Conservation (phyloP, 2,113 vertebrate genomes). For the Tetraodon nigroviridis region DNA sequence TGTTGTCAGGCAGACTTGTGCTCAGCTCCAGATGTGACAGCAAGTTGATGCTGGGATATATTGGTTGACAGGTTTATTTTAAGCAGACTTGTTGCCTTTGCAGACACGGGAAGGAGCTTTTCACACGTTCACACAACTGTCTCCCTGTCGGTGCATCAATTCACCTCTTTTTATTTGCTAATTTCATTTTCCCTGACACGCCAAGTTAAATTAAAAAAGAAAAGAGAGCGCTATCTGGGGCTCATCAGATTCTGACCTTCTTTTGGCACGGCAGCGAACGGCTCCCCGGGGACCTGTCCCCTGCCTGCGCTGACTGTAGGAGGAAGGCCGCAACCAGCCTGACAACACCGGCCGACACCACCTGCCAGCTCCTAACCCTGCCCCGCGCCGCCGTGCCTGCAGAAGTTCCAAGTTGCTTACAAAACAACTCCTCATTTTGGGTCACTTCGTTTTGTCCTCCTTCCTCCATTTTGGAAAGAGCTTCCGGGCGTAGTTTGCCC, state of each 20-base stretch:
- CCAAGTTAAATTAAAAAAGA: conserved; percentile 47
- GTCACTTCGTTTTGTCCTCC: conserved; percentile 67
- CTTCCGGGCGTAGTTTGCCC: conserved; percentile 78
- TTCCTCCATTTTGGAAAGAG: conserved; percentile 70
- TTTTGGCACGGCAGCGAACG: conserved; percentile 51
- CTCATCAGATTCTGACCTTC: conserved; percentile 68
- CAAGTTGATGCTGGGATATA: conserved; percentile 36
- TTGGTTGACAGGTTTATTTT: conserved; percentile 21
- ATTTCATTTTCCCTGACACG: conserved; percentile 15
- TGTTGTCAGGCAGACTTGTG: conserved; percentile 74
- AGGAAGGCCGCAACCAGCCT: conserved; percentile 58
- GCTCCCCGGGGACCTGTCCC: conserved; percentile 68
- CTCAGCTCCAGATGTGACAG: conserved; percentile 35
- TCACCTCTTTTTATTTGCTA: not conserved
- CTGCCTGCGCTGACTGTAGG: conserved; percentile 60
- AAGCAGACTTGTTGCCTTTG: not conserved
- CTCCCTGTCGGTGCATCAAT: not conserved
- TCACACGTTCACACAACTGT: conserved; percentile 5
- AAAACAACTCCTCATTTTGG: conserved; percentile 64
- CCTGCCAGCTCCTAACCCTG: conserved; percentile 23
- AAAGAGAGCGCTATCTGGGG: conserved; percentile 64
- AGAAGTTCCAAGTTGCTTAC: conserved; percentile 41
- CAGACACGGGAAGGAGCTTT: not conserved
- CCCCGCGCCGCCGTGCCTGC: conserved; percentile 18
- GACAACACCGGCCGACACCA: conserved; percentile 21